Evolutionary conservation across 2,888 invertebrate genomes (phyloP).

Genomic region (Gryllus longicercus): DNA sequence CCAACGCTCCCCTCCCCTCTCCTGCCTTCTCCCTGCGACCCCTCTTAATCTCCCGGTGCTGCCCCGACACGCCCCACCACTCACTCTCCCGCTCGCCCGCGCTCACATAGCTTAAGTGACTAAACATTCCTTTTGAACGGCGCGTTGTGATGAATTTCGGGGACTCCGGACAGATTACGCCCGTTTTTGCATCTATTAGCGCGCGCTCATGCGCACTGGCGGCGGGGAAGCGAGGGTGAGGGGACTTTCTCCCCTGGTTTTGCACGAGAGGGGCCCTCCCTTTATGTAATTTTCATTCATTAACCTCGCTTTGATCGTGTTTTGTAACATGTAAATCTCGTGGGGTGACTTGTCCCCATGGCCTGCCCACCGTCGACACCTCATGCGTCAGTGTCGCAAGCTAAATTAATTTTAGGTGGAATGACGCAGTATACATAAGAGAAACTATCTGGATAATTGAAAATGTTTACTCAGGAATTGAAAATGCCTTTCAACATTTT

Average conservation of each 20-base stretch:
- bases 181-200: slow-evolving; percentile 1
- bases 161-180: not conserved
- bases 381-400: too few species aligned
- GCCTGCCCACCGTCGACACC: not conserved
- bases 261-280: not conserved
- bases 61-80: not conserved
- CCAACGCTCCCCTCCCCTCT: too few species aligned
- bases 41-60: not conserved
- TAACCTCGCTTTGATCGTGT: slow-evolving; percentile 7
- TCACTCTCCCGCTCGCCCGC: not conserved
- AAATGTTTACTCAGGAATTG: too few species aligned
- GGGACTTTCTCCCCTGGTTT: not conserved
- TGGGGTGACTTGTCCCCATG: not conserved
- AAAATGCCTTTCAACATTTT: too few species aligned
- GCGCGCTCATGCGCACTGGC: not conserved
- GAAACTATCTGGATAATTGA: too few species aligned
- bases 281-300: slow-evolving; percentile 17
- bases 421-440: too few species aligned
- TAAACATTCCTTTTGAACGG: slow-evolving; percentile 10
- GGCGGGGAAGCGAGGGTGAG: not conserved
- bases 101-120: slow-evolving; percentile 6
- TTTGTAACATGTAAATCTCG: slow-evolving; percentile 1
- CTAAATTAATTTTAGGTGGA: too few species aligned
- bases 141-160: slow-evolving; percentile 1
- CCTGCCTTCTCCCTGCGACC: not conserved